Evolutionary conservation across 2,888 invertebrate genomes (phyloP).

Genomic region (Agrochola circellaris): DNA sequence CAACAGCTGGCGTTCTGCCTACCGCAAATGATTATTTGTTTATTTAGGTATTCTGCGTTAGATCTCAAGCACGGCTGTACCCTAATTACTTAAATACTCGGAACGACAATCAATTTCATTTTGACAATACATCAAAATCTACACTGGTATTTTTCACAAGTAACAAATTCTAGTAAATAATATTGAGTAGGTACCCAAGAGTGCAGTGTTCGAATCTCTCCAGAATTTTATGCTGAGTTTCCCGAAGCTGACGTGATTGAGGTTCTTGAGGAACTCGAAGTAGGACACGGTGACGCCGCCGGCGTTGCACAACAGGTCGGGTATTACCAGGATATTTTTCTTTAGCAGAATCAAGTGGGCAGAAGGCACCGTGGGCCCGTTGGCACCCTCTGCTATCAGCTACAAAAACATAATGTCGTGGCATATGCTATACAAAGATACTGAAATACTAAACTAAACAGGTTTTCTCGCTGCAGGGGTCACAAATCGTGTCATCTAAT

Average conservation of each 20-base stretch:
- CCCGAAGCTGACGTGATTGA: constrained; percentile 97
- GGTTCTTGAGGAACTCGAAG: constrained; percentile 97
- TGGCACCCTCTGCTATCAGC: constrained; percentile 97
- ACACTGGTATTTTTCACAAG: neutral
- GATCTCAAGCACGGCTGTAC: neutral
- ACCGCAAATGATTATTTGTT: neutral
- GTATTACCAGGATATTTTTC: constrained; percentile 94
- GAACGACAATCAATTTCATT: neutral
- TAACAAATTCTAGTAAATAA: constrained; percentile 4
- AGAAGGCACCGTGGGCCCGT: constrained; percentile 97
- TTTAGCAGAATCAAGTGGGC: constrained; percentile 94
- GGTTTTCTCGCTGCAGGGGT: neutral
- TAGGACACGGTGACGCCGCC: constrained; percentile 98
- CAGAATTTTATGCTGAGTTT: constrained; percentile 96
- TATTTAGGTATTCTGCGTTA: neutral
- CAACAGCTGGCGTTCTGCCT: neutral
- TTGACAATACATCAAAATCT: neutral
- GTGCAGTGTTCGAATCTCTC: constrained; percentile 95
- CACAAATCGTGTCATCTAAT: neutral
- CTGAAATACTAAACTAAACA: neutral
- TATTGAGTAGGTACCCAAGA: constrained; percentile 90
- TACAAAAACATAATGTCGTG: constrained; percentile 71
- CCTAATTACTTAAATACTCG: neutral
- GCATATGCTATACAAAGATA: neutral
- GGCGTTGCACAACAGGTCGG: constrained; percentile 94